Base-by-base conservation (phyloP, 1,140 invertebrate species). In the Battus philenor region DNA sequence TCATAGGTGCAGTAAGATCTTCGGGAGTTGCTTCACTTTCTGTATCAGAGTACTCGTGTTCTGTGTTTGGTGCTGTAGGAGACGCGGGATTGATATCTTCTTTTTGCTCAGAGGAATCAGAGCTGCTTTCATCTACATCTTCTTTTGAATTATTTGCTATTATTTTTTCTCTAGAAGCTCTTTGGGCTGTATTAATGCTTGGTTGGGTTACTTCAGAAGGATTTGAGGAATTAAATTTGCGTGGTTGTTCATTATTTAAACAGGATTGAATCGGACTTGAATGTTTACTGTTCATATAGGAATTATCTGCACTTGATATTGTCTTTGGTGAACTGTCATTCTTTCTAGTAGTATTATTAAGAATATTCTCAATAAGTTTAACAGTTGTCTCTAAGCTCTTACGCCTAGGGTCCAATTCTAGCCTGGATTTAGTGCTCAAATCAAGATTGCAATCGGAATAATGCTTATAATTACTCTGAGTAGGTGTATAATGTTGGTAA, bases 361-460 rank as follows among this genome's bases (percentile, higher is more conserved):
- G 47, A 22, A 81, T 81, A 16, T 77, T 71, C 50, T 83, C 79
- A 43, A 83, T 77, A 47, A 80, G 57, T 48, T 68, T 73, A 0
- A 83, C 68, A 12, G 79, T 80, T 24, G 78, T 80, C 31, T 78
- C 79, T 27, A 83, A 57, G 29, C 71, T 83, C 39, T 71, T 64
- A 27, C 72, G 50, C 36, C 64, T 62, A 5, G 54, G 61, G 9
- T 61, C 61, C 8, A 71, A 59, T 26, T 63, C 33, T 13, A 17
- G 12, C 17, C 32, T 39, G 9, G 48, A 44, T 29, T 54, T 48
- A 1, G 34, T 44, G 30, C 46, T 48, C 13, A 68, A 48, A 56
- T 67, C 62, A 44, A 65, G 39, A 38, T 73, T 66, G 29, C 53
- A 59, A 20, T 63, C 59, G 4, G 45, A 7, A 43, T 62, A 65